Conservation (phyloP, 2,113 vertebrate genomes). For the Chaenogobius annularis region DNA sequence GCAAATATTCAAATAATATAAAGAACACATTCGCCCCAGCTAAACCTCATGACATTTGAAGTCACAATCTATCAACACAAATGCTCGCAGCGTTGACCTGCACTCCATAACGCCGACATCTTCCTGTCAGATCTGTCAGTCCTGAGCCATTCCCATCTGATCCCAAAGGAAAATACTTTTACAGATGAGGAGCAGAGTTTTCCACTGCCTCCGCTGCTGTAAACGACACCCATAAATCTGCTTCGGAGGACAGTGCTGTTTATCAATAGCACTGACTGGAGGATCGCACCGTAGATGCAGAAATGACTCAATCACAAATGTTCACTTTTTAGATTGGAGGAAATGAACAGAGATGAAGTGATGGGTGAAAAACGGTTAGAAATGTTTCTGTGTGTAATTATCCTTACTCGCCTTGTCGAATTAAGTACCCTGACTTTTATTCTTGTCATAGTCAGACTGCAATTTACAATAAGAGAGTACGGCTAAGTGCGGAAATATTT, state of each 20-base stretch:
- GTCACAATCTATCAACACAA: neutral
- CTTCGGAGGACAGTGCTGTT: neutral
- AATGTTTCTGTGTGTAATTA: neutral
- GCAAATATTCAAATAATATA: neutral
- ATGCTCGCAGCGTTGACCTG: neutral
- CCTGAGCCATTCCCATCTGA: neutral
- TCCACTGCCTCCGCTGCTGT: neutral
- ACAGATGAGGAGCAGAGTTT: neutral
- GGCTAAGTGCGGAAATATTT: no score
- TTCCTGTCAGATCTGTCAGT: neutral
- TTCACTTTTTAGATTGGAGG: neutral
- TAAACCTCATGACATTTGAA: neutral
- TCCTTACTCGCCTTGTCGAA: no score
- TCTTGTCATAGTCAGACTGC: no score
- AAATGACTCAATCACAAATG: neutral
- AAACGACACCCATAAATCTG: neutral
- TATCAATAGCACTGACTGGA: neutral
- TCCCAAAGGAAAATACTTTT: neutral
- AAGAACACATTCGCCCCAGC: neutral
- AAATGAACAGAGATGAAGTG: neutral
- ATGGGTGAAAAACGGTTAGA: neutral
- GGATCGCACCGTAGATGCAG: neutral
- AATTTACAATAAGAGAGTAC: no score
- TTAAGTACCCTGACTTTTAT: no score
- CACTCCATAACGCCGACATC: neutral